Evolutionary conservation across 2,113 vertebrate genomes (phyloP), one percentile per base, ranked within the genome.

Genomic region (Cisticola juncidis): DNA sequence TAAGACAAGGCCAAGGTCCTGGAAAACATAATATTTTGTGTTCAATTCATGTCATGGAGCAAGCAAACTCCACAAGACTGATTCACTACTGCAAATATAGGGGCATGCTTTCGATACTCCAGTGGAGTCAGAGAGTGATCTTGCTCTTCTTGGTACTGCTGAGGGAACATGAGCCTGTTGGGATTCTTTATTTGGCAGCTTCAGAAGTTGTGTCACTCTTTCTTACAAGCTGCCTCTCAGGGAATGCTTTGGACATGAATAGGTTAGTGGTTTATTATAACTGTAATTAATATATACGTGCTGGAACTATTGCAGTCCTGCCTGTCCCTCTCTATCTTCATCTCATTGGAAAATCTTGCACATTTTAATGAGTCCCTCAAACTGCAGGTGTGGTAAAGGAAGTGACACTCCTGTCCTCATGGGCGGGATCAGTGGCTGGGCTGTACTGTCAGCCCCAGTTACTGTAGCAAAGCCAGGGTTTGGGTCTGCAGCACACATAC

Each of bases 11-110:
- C 71, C 38, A 66, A 36, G 25, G 38, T 54, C 58, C 44, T 78
- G 68, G 64, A 92, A 97, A 90, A 93, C 22, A 5, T 57, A 94
- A 2, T 66, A 62, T 74, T 94, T 88, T 80, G 26, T 78, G 72
- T 92, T 88, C 58, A 33, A 0, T 38, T 95, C 35, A 7, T 92
- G 36, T 80, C 70, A 66, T 5, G 22, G 50, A 93, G 69, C 50
- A 79, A 64, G 61, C 61, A 79, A 35, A 53, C 53, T 22, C 56
- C 50, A 9, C 47, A 74, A 58, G 89, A 40, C 72, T 76, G 68
- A 85, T 66, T 83, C 14, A 31, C n/a, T 61, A 9, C 60, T 94
- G 85, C 1, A 11, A 79, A 88, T n/a, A 50, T 33, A 86, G 71
- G 35, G 24, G 24, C 44, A 56, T n/a, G 16, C n/a, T 86, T 35